Percentiles rank a stretch among this genome's conserved stretches.
phyloP scores from a whole-genome alignment of 92 coral and sea anemone genomes.

The Palythoa heliodiscus region DNA sequence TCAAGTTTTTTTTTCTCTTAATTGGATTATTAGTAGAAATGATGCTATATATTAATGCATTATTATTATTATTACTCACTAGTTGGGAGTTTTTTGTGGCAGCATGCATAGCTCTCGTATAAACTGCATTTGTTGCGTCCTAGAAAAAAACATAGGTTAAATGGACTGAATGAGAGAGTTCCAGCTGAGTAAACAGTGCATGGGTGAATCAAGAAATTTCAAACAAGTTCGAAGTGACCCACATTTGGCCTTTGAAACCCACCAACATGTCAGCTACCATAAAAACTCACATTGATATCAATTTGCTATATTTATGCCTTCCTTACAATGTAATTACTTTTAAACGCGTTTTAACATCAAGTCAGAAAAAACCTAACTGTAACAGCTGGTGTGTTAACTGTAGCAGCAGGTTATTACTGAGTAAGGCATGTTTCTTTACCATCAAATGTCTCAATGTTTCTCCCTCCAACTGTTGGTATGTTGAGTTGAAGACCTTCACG shows the following conservation, averaged over 20 bases:
- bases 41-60: no score
- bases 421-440: slow-evolving; percentile 43
- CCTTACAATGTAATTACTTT: no score
- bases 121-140: slow-evolving; percentile 92
- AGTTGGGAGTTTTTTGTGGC: slow-evolving; percentile 79
- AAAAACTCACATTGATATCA: no score
- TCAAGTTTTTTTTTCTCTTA: no score
- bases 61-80: slow-evolving; percentile 46
- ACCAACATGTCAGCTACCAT: no score
- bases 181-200: no score
- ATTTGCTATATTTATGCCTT: no score
- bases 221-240: not conserved
- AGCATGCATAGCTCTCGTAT: slow-evolving; percentile 89
- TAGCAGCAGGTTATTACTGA: no score
- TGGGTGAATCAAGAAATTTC: not conserved
- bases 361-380: no score
- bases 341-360: no score
- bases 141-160: not conserved
- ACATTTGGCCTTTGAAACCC: not conserved
- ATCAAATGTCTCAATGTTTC: slow-evolving; percentile 81
- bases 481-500: slow-evolving; percentile 65
- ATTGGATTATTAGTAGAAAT: no score
- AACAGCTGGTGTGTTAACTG: no score
- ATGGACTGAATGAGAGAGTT: not conserved
- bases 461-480: slow-evolving; percentile 82